Conservation (phyloP, 2,797 vertebrate species). For the Sebastes diaconus region DNA sequence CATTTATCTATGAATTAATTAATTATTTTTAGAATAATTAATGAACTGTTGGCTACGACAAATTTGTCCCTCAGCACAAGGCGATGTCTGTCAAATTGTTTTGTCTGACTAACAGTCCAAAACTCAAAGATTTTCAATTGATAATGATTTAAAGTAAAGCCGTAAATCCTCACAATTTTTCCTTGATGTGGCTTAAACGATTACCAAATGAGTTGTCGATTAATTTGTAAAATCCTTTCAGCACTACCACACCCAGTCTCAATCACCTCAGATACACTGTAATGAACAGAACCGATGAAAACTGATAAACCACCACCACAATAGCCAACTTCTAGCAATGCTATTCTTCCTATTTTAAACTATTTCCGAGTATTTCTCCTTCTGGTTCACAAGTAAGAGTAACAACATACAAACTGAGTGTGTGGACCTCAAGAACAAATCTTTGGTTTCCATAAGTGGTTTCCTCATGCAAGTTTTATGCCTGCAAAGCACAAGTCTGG, state of each 20-base stretch:
- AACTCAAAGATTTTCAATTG: neutral
- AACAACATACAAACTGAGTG: constrained; percentile 16
- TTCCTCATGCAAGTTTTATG: neutral
- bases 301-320: neutral
- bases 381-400: neutral
- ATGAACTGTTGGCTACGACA: neutral
- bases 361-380: neutral
- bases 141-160: neutral
- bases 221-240: neutral
- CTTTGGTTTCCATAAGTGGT: constrained; percentile 30
- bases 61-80: no score
- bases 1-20: neutral
- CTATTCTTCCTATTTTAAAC: neutral
- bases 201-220: neutral
- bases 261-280: neutral
- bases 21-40: neutral
- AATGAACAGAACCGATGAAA: neutral
- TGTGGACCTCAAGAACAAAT: constrained; percentile 17
- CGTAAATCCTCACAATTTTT: neutral
- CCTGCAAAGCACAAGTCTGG: constrained; percentile 5
- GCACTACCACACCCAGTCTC: neutral
- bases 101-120: neutral
- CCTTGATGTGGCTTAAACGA: neutral
- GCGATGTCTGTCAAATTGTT: neutral
- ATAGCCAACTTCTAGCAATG: neutral